Conservation (phyloP, 2,888 invertebrate genomes). For the Tetheella fluctuosa region DNA sequence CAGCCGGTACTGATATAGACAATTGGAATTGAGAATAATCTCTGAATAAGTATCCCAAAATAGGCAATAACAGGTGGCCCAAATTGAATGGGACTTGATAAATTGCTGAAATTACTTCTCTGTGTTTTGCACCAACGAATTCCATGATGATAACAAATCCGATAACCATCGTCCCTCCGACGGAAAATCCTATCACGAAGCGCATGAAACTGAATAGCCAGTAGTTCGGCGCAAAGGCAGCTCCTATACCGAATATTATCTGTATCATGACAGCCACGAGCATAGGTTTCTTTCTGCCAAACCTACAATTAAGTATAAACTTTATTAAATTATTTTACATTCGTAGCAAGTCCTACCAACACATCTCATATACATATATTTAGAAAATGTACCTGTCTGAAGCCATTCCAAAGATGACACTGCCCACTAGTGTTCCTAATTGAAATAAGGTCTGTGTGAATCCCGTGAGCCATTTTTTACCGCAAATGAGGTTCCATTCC, state of each 20-base stretch:
- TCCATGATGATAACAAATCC: slow-evolving; percentile 87
- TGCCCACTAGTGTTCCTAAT: slow-evolving; percentile 89
- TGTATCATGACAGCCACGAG: slow-evolving; percentile 89
- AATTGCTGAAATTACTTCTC: slow-evolving; percentile 84
- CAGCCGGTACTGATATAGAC: slow-evolving; percentile 85
- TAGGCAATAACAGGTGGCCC: slow-evolving; percentile 86
- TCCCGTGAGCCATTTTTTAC: slow-evolving; percentile 85
- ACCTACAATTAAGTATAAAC: slow-evolving; percentile 79
- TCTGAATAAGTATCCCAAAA: slow-evolving; percentile 86
- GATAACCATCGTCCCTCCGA: slow-evolving; percentile 92
- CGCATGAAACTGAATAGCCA: slow-evolving; percentile 86
- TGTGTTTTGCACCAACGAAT: slow-evolving; percentile 83
- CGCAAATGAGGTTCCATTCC: slow-evolving; percentile 91
- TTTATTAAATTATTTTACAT: background rate
- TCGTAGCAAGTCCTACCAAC: background rate
- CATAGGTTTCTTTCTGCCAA: slow-evolving; percentile 89
- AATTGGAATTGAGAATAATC: slow-evolving; percentile 87
- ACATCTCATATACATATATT: background rate
- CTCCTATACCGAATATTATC: slow-evolving; percentile 86
- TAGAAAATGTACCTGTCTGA: slow-evolving; percentile 88
- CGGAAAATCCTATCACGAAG: slow-evolving; percentile 88
- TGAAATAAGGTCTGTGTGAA: slow-evolving; percentile 90
- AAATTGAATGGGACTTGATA: slow-evolving; percentile 89
- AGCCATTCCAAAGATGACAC: slow-evolving; percentile 88
- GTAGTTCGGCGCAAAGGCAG: slow-evolving; percentile 86